Base-by-base conservation (phyloP, 2,797 vertebrate species). In the Gouania willdenowi region DNA sequence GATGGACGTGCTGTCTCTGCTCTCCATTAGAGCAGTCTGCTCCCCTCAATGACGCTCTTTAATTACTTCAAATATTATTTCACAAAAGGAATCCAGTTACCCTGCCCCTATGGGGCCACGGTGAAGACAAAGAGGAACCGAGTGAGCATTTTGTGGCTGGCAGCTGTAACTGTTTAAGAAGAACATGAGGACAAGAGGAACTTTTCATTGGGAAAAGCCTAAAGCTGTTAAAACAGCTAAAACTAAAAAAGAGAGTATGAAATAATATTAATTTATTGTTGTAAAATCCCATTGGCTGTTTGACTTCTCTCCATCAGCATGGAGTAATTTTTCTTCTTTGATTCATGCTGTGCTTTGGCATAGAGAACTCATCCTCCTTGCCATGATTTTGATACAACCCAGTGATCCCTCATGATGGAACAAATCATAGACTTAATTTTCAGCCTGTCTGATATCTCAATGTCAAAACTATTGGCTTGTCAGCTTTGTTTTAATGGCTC, bases 31-130 rank as follows among this genome's bases (percentile, higher is more conserved):
- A 69, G 48, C 74, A 78, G 83, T 79, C 81, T 71, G 58, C 73
- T 74, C 43, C 27, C 17, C 77, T 74, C 57, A 81, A 49, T 23
- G 53, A 52, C 67, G 68, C 44, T 44, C 76, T 87, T 82, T 82
- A 78, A 84, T 85, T 77, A 85, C 73, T 63, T 76, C 62, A 77
- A 71, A 81, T 81, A 83, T 82, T 68, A 75, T 82, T 79, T 82
- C 77, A 77, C 77, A 75, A 53, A 4, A 68, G 53, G 63, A 66
- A 73, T 77, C 13, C 13, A 13, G 3, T 14, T 13, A n/a, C n/a
- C n/a, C n/a, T n/a, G n/a, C n/a, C n/a, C n/a, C n/a, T n/a, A n/a
- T 13, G 38, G 45, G 66, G 66, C 68, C 36, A 16, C 49, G 12
- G 52, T 32, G 36, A 57, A 75, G 71, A 81, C 71, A 73, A 74